Conservation (phyloP, 23 tunicate species). For the Styela plicata region DNA sequence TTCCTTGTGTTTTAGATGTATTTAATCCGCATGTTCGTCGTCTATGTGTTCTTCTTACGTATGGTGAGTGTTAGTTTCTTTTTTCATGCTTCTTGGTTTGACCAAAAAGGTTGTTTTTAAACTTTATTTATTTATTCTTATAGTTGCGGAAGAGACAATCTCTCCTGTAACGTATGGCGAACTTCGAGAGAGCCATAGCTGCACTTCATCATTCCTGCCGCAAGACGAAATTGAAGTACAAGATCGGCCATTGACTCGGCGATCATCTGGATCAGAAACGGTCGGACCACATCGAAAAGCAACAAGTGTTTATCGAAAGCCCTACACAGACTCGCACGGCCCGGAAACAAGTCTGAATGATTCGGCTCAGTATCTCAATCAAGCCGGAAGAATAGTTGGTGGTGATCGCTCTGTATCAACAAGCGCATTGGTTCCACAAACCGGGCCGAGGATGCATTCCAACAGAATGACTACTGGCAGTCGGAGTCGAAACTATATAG, state of each 20-base stretch:
- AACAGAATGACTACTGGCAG: not conserved
- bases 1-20: not conserved
- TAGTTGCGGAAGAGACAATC: not conserved
- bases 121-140: too few species aligned
- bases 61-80: not conserved
- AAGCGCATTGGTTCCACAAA: not conserved
- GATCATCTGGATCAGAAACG: not conserved
- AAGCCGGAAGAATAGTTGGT: not conserved
- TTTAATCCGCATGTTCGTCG: not conserved
- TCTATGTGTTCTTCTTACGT: not conserved
- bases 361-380: not conserved
- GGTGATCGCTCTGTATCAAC: conserved; percentile 1
- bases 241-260: not conserved
- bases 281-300: not conserved
- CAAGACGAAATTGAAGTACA: not conserved
- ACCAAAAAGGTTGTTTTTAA: too few species aligned
- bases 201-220: not conserved
- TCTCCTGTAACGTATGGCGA: not conserved
- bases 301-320: not conserved
- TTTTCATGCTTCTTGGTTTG: too few species aligned
- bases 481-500: not conserved
- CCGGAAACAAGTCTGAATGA: not conserved
- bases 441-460: not conserved
- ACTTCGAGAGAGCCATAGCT: not conserved
- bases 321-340: not conserved